Conservation (phyloP, 2,113 vertebrate genomes). For the Paramormyrops kingsleyae region DNA sequence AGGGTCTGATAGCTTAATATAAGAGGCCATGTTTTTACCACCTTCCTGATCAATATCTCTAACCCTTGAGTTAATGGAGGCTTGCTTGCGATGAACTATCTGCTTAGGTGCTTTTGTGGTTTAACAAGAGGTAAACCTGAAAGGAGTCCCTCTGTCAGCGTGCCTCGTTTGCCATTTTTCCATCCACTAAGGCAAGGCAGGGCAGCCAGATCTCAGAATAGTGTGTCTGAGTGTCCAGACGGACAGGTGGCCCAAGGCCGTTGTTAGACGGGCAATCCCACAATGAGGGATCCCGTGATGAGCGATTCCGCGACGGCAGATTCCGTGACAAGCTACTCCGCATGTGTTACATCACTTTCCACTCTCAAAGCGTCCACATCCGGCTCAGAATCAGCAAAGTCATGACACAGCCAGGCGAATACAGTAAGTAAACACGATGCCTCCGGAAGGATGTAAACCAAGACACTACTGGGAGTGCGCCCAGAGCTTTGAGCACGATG, state of each 20-base stretch:
- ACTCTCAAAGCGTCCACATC: neutral
- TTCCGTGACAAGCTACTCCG: neutral
- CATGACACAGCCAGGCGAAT: neutral
- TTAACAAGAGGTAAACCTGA: neutral
- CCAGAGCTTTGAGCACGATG: neutral
- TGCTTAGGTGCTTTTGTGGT: neutral
- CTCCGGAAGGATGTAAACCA: neutral
- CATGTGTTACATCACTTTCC: neutral
- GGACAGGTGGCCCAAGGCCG: neutral
- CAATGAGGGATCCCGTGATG: neutral
- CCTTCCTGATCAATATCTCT: conserved; percentile 27
- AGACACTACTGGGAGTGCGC: neutral
- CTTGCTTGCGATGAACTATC: neutral
- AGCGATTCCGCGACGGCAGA: neutral
- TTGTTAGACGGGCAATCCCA: neutral
- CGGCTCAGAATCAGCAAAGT: neutral
- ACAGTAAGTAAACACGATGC: neutral
- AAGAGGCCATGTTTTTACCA: conserved; percentile 22
- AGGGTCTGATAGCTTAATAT: conserved; percentile 33
- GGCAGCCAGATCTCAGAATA: neutral
- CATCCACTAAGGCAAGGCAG: neutral
- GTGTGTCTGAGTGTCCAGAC: neutral
- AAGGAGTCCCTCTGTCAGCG: neutral
- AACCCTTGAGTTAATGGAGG: conserved; percentile 15
- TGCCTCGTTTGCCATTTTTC: neutral